Evolutionary conservation across 2,888 invertebrate species (phyloP).

Genomic region (Zaprionus obscuricornis): DNA sequence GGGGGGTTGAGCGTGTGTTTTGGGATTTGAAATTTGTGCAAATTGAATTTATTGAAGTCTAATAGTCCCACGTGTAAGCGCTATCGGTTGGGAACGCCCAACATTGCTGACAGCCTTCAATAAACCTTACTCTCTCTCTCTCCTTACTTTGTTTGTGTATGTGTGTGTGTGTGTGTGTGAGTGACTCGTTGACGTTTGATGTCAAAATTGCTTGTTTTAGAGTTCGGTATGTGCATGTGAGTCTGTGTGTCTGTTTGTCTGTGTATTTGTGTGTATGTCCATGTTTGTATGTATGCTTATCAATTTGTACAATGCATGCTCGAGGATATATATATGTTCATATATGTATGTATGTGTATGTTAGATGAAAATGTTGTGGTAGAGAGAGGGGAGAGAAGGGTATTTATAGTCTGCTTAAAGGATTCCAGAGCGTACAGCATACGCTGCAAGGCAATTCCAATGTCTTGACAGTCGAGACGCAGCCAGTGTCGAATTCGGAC

Average conservation of each 20-base stretch:
- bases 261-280: slow-evolving; percentile 20
- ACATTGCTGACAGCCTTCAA: slow-evolving; percentile 50
- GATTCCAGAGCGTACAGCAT: slow-evolving; percentile 53
- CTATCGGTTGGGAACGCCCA: slow-evolving; percentile 52
- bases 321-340: slow-evolving; percentile 3
- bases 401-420: slow-evolving; percentile 75
- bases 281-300: slow-evolving; percentile 40
- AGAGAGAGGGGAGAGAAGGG: slow-evolving; percentile 18
- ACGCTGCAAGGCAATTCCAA: slow-evolving; percentile 57
- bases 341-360: slow-evolving; percentile 12
- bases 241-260: slow-evolving; percentile 9
- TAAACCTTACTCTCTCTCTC: too few relatives aligned
- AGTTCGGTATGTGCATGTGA: slow-evolving; percentile 16
- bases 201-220: slow-evolving; percentile 71
- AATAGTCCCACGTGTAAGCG: slow-evolving; percentile 66
- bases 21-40: slow-evolving; percentile 72
- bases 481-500: slow-evolving; percentile 40
- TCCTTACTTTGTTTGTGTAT: slow-evolving; percentile 9
- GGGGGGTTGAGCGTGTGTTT: slow-evolving; percentile 38
- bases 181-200: slow-evolving; percentile 70
- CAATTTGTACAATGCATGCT: slow-evolving; percentile 52
- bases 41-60: slow-evolving; percentile 78
- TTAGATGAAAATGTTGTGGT: not conserved
- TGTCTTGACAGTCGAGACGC: slow-evolving; percentile 34
- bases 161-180: slow-evolving; percentile 20